Evolutionary conservation across 2,113 vertebrate genomes (phyloP).

Genomic region (Emydocephalus ijimae): DNA sequence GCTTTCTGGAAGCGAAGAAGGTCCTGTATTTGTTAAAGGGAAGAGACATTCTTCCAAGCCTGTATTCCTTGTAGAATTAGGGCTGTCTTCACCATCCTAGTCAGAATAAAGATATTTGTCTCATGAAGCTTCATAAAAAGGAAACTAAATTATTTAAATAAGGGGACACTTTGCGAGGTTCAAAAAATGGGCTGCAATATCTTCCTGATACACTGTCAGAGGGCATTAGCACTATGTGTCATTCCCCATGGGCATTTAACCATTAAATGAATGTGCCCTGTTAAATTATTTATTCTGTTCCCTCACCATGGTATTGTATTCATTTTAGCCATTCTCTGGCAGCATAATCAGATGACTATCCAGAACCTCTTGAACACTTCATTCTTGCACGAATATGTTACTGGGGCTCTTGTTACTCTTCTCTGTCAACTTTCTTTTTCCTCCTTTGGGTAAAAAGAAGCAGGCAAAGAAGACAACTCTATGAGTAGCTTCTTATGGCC

Average conservation of each 20-base stretch:
- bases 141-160: neutral
- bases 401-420: neutral
- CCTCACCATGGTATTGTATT: neutral
- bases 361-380: neutral
- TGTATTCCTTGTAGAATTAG: conserved; percentile 46
- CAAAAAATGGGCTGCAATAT: neutral
- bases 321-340: neutral
- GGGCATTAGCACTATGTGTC: neutral
- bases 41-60: conserved; percentile 64
- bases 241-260: neutral
- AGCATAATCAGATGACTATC: neutral
- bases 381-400: neutral
- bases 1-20: conserved; percentile 55
- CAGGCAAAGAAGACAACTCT: neutral
- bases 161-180: neutral
- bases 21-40: conserved; percentile 49
- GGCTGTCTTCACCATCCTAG: conserved; percentile 56
- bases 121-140: conserved; percentile 24
- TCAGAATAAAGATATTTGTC: conserved; percentile 23
- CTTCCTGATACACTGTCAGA: neutral
- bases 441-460: neutral
- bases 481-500: neutral
- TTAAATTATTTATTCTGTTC: neutral
- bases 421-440: neutral
- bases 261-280: neutral